Base-by-base conservation (phyloP, 2,113 vertebrate genomes). In the Petromus typicus region DNA sequence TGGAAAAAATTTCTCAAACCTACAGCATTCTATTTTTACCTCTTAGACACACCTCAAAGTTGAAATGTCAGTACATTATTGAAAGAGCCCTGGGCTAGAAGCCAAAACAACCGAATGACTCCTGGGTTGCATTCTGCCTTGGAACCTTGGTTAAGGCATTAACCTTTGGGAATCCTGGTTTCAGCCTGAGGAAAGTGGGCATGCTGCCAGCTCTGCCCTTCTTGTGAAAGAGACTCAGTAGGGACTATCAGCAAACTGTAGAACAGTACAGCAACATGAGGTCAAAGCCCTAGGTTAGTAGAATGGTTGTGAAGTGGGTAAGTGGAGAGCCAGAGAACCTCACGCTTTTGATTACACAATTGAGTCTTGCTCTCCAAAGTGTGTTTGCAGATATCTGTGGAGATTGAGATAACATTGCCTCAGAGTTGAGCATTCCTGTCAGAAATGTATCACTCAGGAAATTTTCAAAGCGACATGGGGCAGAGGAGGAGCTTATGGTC, bases 21-120 rank as follows among this genome's bases (percentile, higher is more conserved):
- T 20, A 30, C 37, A 7, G 9, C 40, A 22, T 90, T 97, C 90
- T 96, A 89, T 89, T 96, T 97, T 96, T 96, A 92, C 69, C 63
- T 78, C 51, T 48, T 71, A 40, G 51, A 48, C 80, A 69, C 67
- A 84, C 83, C 84, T 86, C 57, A 48, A 82, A 86, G 86, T 89
- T 87, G 83, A 96, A 51, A 84, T 95, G 94, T 96, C 92, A 96
- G 89, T 79, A 92, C 78, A 95, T 95, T 83, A 61, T 87, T 40
- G 86, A 69, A 94, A 64, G 83, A 86, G 48, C 11, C 22, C 93
- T 91, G 81, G 91, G 76, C 89, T 73, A 51, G 54, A 91, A 94
- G 93, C 93, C 84, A 71, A 86, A 91, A 84, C 37, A 84, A 32
- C 54, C 0, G 2, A 86, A 48, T 86, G 73, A 89, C 23, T 63